Base-by-base conservation (phyloP, 1,140 invertebrate species). In the Macrobrachium rosenbergii region DNA sequence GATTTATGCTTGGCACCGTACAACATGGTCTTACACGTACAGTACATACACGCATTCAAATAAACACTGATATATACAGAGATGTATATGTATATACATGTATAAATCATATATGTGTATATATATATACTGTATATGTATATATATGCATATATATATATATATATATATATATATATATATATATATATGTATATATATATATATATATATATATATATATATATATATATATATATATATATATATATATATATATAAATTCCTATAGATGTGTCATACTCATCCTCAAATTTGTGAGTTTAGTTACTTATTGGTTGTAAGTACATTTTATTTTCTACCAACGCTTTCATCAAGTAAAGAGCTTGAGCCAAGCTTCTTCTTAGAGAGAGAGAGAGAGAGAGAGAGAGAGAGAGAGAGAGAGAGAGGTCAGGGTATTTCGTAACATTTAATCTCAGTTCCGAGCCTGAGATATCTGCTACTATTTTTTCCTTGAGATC, bases 151-250 rank as follows among this genome's bases (percentile, higher is more conserved):
- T 69, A n/a, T 69, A n/a, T 69, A n/a, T 69, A n/a, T 69, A n/a
- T 69, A n/a, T 69, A n/a, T 67, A 69, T 69, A 69, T 69, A 69
- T 69, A 69, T 69, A 69, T 69, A 69, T 69, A 69, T 69, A 69
- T 69, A 69, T n/a, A 69, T 69, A 69, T 69, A 69, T 69, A n/a
- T 69, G 19, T 69, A 7, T 69, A 7, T 69, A 7, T 69, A n/a
- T 69, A n/a, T 69, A n/a, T 69, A n/a, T 69, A n/a, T 69, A n/a
- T n/a, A n/a, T 69, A n/a, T 69, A n/a, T 69, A 28, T 69, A 28
- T 69, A 28, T 17, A 28, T 17, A 28, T 17, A 28, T 17, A 28
- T 17, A 28, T 17, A 28, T 69, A 28, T 69, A 28, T n/a, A 28
- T 69, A 28, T 69, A 28, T 69, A 28, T 69, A 28, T 69, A 28